Evolutionary conservation across 2,113 vertebrate species (phyloP), one percentile per base, ranked within the genome.

Genomic region (Sterna hirundo): DNA sequence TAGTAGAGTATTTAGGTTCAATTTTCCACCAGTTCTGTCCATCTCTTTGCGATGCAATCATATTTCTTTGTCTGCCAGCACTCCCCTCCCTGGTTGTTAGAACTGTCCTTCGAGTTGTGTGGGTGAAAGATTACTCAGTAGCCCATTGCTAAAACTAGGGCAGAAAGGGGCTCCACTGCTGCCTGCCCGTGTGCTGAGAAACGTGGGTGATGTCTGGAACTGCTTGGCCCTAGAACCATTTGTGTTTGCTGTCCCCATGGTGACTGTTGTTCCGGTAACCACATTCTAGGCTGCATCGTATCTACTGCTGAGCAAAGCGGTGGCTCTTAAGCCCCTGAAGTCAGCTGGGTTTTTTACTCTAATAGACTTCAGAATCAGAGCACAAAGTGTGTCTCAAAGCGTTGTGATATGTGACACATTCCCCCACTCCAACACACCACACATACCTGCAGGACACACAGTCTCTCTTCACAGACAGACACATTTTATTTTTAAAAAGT

Each of bases 1-100:
- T 96, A 68, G 95, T 80, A 12, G 97, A 97, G 82, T 98, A 99
- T 64, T 94, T 98, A 79, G 96, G 97, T 86, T 98, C 97, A 12
- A 94, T 91, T 88, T 92, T 97, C 98, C 98, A 96, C 96, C 97
- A 97, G 12, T 98, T 87, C 58, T 98, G 82, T 30, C 92, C 78
- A 26, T n/a, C 23, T 7, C 6, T 72, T 21, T 66, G 78, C 16
- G 36, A 49, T 9, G 47, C 82, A 27, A 71, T 75, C 95, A 61
- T 95, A 38, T 21, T 47, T 60, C 27, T 58, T 70, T 70, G 40
- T 44, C 46, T 61, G 44, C n/a, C 30, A 79, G 65, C 38, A 34
- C 8, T 36, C 2, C 49, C 25, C 38, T 57, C 66, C 30, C 34
- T 58, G 27, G 11, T 1, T 74, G 40, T 27, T 78, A 23, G 70